Conservation (phyloP, 64 coral and sea anemone genomes). For the Montipora cactus region DNA sequence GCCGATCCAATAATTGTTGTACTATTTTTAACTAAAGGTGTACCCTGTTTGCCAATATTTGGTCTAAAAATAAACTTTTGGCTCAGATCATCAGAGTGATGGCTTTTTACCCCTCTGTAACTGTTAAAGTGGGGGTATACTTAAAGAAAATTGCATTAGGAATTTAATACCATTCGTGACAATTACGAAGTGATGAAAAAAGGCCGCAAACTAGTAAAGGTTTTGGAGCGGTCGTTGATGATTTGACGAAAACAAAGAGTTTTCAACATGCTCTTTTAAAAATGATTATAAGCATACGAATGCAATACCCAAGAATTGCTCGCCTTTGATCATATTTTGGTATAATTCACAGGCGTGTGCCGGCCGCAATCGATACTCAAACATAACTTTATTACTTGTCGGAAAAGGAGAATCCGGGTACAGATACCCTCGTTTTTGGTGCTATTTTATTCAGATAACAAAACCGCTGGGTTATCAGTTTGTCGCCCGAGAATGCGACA, state of each 20-base stretch:
- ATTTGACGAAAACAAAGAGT: constrained; percentile 45
- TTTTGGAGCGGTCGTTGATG: background rate
- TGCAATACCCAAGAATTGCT: background rate
- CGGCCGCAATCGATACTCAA: constrained; percentile 6
- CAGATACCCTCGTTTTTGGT: constrained; percentile 39
- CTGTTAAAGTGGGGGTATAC: constrained; percentile 2
- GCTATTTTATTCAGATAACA: constrained; percentile 48
- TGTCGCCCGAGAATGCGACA: constrained; percentile 4
- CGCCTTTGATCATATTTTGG: background rate
- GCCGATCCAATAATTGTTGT: constrained; percentile 3
- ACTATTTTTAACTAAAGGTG: constrained; percentile 14
- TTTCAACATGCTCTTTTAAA: constrained; percentile 44
- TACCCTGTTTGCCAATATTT: background rate
- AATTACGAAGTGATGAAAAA: constrained; percentile 19
- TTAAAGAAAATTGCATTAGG: constrained; percentile 9
- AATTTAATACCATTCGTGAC: constrained; percentile 11
- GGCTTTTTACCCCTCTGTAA: background rate
- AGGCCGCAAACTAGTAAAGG: background rate
- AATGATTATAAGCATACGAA: background rate
- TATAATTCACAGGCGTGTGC: constrained; percentile 16
- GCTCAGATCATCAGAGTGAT: constrained; percentile 4
- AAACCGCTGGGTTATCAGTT: constrained; percentile 21
- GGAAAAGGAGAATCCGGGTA: background rate
- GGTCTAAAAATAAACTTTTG: constrained; percentile 40
- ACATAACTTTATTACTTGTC: background rate